phyloP scores from a whole-genome alignment of 1,140 invertebrate genomes.

The Eumeta japonica region DNA sequence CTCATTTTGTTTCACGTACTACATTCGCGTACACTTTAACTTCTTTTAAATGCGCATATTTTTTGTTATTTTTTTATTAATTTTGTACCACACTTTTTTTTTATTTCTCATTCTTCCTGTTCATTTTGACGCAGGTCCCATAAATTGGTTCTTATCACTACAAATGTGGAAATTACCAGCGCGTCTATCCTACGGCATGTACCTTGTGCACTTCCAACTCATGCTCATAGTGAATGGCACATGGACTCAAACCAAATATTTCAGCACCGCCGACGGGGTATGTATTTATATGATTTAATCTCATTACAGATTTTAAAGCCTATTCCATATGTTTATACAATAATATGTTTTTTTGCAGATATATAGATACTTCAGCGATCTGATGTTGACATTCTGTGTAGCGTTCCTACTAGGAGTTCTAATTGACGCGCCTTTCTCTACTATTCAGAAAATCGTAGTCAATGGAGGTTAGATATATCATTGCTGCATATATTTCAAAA shows the following conservation, averaged over 20 bases:
- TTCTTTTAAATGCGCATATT: no score
- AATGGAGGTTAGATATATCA: no score
- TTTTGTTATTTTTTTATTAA: no score
- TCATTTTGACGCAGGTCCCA: no score
- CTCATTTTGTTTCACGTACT: no score
- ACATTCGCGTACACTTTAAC: no score
- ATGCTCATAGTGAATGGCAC: constrained; percentile 15
- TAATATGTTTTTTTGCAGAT: constrained; percentile 17
- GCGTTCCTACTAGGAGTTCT: constrained; percentile 15
- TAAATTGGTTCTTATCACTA: constrained; percentile 33
- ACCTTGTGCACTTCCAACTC: constrained; percentile 38
- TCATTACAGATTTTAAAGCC: no score
- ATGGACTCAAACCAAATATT: constrained; percentile 18
- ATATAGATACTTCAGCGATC: constrained; percentile 13
- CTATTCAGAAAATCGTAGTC: constrained; percentile 19
- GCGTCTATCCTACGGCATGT: constrained; percentile 38
- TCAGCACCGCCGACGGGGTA: constrained; percentile 17
- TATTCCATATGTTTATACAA: no score
- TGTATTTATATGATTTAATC: constrained; percentile 9
- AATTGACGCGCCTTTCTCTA: constrained; percentile 21
- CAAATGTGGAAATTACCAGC: constrained; percentile 38
- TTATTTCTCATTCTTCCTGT: no score
- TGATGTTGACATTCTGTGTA: constrained; percentile 9
- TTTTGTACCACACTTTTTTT: no score
- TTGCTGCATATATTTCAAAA: no score